These are phyloP conservation scores for Chaetodon auriga DNA, from an alignment of 2,113 vertebrate species.

Conservation along the genomic window DNA sequence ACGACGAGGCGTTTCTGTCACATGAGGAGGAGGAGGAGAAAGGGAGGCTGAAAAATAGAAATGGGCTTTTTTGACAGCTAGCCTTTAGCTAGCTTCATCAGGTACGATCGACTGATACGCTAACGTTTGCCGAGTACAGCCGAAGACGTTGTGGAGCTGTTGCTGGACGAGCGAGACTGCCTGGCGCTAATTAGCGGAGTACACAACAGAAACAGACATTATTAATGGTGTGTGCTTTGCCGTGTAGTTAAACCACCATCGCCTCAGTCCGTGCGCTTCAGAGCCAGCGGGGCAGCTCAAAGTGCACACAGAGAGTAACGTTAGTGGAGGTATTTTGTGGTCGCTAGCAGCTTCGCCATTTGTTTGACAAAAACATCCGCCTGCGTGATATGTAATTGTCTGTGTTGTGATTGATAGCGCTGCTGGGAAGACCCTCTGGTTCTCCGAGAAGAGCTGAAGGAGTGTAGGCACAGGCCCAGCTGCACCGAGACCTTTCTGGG, in stretches of 20 bases:
- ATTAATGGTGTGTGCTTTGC: constrained; percentile 31
- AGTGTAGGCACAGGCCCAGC: constrained; percentile 39
- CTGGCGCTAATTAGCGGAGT: neutral
- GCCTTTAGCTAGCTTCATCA: constrained; percentile 56
- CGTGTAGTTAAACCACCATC: constrained; percentile 2
- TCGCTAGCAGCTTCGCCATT: neutral
- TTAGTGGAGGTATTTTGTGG: constrained; percentile 6
- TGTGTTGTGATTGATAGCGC: constrained; percentile 38
- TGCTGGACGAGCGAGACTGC: neutral
- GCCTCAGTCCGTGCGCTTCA: constrained; percentile 3
- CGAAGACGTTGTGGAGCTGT: neutral
- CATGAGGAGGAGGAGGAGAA: constrained; percentile 63
- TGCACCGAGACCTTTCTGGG: constrained; percentile 3
- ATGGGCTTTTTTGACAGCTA: constrained; percentile 73
- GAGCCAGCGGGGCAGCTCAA: constrained; percentile 51
- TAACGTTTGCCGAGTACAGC: neutral
- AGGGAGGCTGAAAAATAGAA: constrained; percentile 41
- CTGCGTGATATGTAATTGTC: neutral
- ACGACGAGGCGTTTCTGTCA: constrained; percentile 65
- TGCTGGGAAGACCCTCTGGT: constrained; percentile 10
- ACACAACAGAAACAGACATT: constrained; percentile 1
- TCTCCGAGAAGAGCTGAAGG: constrained; percentile 18
- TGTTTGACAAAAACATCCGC: constrained; percentile 3
- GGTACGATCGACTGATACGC: constrained; percentile 40
- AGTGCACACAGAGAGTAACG: constrained; percentile 37